Evolutionary conservation across 2,797 vertebrate genomes (phyloP), one percentile per base, ranked within the genome.

Genomic region (Tiaroga cobitis): DNA sequence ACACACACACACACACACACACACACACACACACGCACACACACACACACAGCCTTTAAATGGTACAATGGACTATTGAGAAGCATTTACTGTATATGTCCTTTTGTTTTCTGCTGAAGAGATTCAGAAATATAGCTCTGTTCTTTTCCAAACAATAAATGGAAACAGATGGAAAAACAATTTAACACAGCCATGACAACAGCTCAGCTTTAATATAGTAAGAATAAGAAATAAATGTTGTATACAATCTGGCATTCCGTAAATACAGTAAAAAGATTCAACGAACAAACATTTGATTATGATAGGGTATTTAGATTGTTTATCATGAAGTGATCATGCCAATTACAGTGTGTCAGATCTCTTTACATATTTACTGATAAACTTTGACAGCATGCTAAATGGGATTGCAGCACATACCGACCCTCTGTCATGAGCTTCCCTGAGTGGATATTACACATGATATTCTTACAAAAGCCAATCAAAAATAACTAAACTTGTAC

Each of bases 301-400:
- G 26, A 43, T 8, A 84, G 15, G 11, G 49, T 59, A 24, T 43
- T 84, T 34, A 59, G 15, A 19, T 39, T 84, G 74, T 78, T 84
- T 84, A 77, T 79, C 83, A 70, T 78, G 83, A 77, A 72, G 49
- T 59, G 34, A 78, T 75, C 70, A 49, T 69, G 49, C 37, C 74
- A 78, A 68, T 84, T 78, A 69, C 46, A 32, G 7, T 41, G 75
- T 78, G 82, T 69, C 49, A 84, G 63, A 32, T 68, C 82, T 68
- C 74, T 84, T 77, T 78, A 68, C 18, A 77, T 83, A 76, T 83
- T 83, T 83, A 68, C 73, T 76, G 43, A 83, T 68, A 68, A 78
- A 79, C 65, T 70, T 19, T 78, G 65, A 70, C 83, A 84, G 75
- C 39, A 70, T 70, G n/a, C 65, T 61, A 79, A 79, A 70, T 68